A percentile compares a stretch with the other conserved stretches of the same genome.
phyloP scores from a whole-genome alignment of 2,888 invertebrate species.

The Eudemis profundana region DNA sequence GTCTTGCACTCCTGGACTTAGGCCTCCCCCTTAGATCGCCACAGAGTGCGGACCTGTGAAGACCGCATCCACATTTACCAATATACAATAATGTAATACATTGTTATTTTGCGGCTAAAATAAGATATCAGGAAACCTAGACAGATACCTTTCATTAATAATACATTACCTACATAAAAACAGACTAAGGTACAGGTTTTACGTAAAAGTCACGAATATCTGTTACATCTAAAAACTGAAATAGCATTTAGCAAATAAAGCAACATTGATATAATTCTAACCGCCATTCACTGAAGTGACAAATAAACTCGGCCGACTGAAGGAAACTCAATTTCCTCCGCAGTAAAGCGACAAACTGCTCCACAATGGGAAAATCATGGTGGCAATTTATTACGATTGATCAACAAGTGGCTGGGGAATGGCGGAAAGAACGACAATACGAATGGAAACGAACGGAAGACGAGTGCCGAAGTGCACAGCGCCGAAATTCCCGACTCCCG shows the following conservation, averaged over 20 bases:
- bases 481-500: constrained; percentile 63
- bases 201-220: not conserved
- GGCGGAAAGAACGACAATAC: constrained; percentile 70
- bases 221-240: not conserved
- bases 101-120: no score
- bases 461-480: constrained; percentile 29
- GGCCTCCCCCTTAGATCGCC: no score
- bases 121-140: no score
- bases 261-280: constrained; percentile 45
- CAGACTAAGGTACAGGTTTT: no score
- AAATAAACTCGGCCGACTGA: constrained; percentile 77
- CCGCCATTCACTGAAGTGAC: constrained; percentile 53
- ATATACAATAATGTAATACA: no score
- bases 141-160: no score
- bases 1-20: no score
- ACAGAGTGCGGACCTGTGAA: no score
- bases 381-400: constrained; percentile 85
- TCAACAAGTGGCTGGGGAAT: constrained; percentile 84
- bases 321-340: constrained; percentile 82
- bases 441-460: constrained; percentile 47
- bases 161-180: no score
- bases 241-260: constrained; percentile 16
- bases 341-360: constrained; percentile 83
- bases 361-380: constrained; percentile 84
- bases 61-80: no score